Conservation (phyloP, 1,140 invertebrate species). For the Nasonia vitripennis region DNA sequence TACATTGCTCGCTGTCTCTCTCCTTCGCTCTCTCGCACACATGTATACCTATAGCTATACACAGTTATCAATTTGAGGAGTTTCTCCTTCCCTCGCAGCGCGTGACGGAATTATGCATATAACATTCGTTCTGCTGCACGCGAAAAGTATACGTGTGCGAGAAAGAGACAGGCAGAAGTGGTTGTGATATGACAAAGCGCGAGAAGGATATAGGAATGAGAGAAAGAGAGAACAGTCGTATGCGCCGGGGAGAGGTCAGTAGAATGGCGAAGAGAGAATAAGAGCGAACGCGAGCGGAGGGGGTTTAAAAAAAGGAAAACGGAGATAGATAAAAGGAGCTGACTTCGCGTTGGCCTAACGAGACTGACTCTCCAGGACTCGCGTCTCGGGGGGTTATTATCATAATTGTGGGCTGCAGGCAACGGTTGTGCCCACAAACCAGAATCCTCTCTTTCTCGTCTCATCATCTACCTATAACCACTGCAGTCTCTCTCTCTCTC, state of each 20-base stretch:
- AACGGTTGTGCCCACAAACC: conserved; percentile 74
- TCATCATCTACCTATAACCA: conserved; percentile 65
- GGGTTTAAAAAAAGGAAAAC: conserved; percentile 4
- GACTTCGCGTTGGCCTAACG: conserved; percentile 72
- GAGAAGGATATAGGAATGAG: not conserved
- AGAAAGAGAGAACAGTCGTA: conserved; percentile 10
- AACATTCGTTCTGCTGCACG: not conserved
- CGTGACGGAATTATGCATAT: conserved; percentile 29
- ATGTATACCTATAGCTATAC: not conserved
- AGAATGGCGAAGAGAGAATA: not conserved
- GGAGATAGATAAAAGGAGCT: conserved; percentile 54
- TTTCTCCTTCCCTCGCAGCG: not conserved
- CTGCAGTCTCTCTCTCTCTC: not conserved
- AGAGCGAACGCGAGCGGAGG: not conserved
- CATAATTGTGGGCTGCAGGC: conserved; percentile 75
- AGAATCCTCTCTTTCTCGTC: conserved; percentile 71
- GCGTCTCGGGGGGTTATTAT: conserved; percentile 68
- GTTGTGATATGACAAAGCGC: conserved; percentile 30
- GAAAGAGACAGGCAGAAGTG: not conserved
- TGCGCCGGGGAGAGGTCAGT: not conserved
- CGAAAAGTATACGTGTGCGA: not conserved
- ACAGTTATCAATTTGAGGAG: conserved; percentile 37
- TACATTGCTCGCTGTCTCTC: conserved; percentile 26
- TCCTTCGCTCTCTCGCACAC: not conserved
- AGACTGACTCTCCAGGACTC: conserved; percentile 63